Evolutionary conservation across 1,140 invertebrate species (phyloP), one percentile per base, ranked within the genome.

Genomic region (Bombus consobrinus): DNA sequence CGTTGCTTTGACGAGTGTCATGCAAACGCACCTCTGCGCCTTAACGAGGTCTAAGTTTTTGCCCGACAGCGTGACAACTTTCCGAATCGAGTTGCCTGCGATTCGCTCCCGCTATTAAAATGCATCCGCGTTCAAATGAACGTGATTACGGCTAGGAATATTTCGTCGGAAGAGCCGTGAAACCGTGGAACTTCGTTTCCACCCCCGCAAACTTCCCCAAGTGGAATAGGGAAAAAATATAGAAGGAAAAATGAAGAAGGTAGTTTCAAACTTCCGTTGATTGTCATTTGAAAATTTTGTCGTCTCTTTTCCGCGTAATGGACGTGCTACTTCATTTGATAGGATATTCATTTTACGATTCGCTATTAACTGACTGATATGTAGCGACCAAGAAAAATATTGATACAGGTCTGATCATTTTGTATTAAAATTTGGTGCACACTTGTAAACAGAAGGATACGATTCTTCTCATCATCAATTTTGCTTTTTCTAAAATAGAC

Each of bases 11-110:
- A 89, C 89, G 86, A 89, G 80, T 89, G 87, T 86, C 88, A 89
- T 74, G 87, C 75, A 81, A 88, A 86, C 79, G 75, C 69, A 75
- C 83, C 62, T 22, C 39, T 34, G 28, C 22, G 41, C 72, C 88
- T 89, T 89, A 89, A 89, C 88, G 88, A 89, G 87, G 53, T 83
- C 57, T 83, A 82, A 89, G 83, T 89, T 89, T 89, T 89, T 89
- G 79, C 84, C 75, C 68, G 37, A 79, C 62, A 86, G 78, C 62
- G 78, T 59, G 79, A 74, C 37, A 79, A 89, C 86, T 84, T 89
- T 89, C 86, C 75, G 64, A 79, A 82, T 80, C 53, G 83, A 88
- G 62, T 81, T 80, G 69, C 59, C 69, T 62, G 34, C 73, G 41
- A 57, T 32, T 66, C 64, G 57, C 74, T n/a, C 1, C 34, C 32